Percentiles rank a stretch among this genome's conserved stretches.
Conservation (phyloP, 92 coral and sea anemone genomes). For the Pocillopora meandrina region DNA sequence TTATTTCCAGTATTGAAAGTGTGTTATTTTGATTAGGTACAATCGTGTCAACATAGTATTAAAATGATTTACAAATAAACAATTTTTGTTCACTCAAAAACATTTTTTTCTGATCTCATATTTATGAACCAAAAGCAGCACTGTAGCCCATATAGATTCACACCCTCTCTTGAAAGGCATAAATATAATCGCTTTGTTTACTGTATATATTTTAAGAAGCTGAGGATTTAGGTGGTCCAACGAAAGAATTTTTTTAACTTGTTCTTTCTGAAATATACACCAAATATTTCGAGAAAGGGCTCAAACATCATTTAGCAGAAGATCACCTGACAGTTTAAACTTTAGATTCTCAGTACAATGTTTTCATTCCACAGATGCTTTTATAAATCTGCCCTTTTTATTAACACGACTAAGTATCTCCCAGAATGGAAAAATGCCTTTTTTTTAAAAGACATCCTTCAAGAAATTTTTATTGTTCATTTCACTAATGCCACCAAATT, state of each 20-base stretch:
- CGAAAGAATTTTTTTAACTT: conserved; percentile 32
- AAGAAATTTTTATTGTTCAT: conserved; percentile 38
- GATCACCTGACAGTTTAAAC: conserved; percentile 52
- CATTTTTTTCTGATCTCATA: too few relatives aligned
- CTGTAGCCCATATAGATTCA: too few relatives aligned
- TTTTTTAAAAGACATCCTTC: conserved; percentile 40
- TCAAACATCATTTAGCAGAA: conserved; percentile 50
- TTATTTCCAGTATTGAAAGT: too few relatives aligned
- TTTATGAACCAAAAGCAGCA: too few relatives aligned
- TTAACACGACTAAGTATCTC: conserved; percentile 51
- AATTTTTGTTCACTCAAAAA: too few relatives aligned
- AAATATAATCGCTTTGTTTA: too few relatives aligned
- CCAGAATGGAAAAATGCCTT: conserved; percentile 56
- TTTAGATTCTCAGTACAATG: conserved; percentile 21
- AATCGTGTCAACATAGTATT: too few relatives aligned
- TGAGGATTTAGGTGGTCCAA: too few relatives aligned
- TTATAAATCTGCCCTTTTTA: conserved; percentile 17
- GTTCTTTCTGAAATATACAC: conserved; percentile 50
- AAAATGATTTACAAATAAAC: too few relatives aligned
- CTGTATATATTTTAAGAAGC: too few relatives aligned
- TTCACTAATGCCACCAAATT: conserved; percentile 29
- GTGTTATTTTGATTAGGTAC: too few relatives aligned
- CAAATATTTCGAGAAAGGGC: conserved; percentile 59
- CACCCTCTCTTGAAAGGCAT: too few relatives aligned
- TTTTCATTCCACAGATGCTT: conserved; percentile 10